Evolutionary conservation across 2,888 invertebrate species (phyloP).

Genomic region (Nematopogon swammerdamellus): DNA sequence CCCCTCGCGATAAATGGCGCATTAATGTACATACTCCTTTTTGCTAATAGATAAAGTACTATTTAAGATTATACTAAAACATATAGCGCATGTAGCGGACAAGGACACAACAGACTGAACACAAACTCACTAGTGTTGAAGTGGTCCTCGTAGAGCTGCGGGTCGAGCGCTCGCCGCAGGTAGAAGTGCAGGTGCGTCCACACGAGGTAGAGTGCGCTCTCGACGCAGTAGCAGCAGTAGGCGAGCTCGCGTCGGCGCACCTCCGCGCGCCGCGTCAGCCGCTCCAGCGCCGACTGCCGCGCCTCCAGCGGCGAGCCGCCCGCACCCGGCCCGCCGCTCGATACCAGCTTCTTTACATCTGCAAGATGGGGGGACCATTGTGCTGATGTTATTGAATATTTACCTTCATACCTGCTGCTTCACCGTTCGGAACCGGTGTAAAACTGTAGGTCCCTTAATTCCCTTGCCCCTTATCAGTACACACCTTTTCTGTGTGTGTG

Average conservation of each 20-base stretch:
- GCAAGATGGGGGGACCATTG: constrained; percentile 51
- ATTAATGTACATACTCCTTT: too few relatives aligned
- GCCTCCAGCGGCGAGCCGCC: constrained; percentile 22
- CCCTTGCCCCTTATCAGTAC: too few relatives aligned
- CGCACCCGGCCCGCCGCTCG: constrained; percentile 16
- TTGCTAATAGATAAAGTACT: too few relatives aligned
- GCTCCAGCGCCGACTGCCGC: constrained; percentile 19
- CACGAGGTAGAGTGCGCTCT: constrained; percentile 69
- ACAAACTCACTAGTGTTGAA: neutral
- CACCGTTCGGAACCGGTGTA: too few relatives aligned
- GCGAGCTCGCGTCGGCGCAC: constrained; percentile 51
- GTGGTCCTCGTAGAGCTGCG: constrained; percentile 10
- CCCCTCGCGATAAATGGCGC: too few relatives aligned
- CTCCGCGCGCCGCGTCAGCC: constrained; percentile 16
- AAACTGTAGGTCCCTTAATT: too few relatives aligned
- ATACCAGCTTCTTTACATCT: constrained; percentile 54
- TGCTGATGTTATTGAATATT: too few relatives aligned
- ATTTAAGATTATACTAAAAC: too few relatives aligned
- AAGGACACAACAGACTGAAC: too few relatives aligned
- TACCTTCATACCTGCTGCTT: too few relatives aligned
- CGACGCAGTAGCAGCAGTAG: constrained; percentile 63
- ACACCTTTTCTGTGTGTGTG: too few relatives aligned
- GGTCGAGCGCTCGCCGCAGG: constrained; percentile 59
- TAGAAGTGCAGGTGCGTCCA: constrained; percentile 76
- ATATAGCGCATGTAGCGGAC: too few relatives aligned